Evolutionary conservation across 1,140 invertebrate genomes (phyloP).

Genomic region (Drosophila varians): DNA sequence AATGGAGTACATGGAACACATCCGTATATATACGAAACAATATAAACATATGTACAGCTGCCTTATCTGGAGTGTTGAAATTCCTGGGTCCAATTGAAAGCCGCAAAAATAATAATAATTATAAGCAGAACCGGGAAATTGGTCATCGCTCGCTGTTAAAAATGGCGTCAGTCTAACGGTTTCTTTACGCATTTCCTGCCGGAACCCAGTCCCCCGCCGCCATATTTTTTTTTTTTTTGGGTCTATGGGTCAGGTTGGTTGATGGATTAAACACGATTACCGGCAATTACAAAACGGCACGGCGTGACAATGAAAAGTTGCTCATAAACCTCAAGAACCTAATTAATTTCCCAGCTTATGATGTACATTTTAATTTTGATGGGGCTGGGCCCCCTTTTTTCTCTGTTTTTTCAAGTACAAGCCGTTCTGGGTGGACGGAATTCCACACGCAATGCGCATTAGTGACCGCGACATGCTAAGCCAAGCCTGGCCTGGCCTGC

Average conservation of each 20-base stretch:
- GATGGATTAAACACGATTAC: constrained; percentile 68
- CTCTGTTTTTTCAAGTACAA: constrained; percentile 16
- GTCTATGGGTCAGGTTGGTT: constrained; percentile 72
- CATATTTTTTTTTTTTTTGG: constrained; percentile 22
- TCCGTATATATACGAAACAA: background rate
- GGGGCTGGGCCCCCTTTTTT: constrained; percentile 9
- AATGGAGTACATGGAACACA: constrained; percentile 30
- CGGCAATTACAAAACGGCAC: constrained; percentile 57
- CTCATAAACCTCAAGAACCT: constrained; percentile 18
- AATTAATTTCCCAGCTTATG: constrained; percentile 62
- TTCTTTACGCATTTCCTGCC: background rate
- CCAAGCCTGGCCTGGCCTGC: constrained; percentile 17
- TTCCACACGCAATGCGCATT: constrained; percentile 63
- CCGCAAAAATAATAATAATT: constrained; percentile 18
- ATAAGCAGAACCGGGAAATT: constrained; percentile 30
- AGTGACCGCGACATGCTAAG: constrained; percentile 33
- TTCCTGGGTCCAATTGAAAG: constrained; percentile 14
- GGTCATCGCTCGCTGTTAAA: constrained; percentile 11
- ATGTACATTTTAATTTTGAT: constrained; percentile 14
- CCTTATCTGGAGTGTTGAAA: constrained; percentile 40
- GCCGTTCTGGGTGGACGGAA: constrained; percentile 40
- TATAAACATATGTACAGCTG: constrained; percentile 28
- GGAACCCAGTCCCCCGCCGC: background rate
- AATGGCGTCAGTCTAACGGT: constrained; percentile 16
- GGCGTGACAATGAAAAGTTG: constrained; percentile 56